Evolutionary conservation across 2,888 invertebrate genomes (phyloP).

Genomic region (Spodoptera littoralis): DNA sequence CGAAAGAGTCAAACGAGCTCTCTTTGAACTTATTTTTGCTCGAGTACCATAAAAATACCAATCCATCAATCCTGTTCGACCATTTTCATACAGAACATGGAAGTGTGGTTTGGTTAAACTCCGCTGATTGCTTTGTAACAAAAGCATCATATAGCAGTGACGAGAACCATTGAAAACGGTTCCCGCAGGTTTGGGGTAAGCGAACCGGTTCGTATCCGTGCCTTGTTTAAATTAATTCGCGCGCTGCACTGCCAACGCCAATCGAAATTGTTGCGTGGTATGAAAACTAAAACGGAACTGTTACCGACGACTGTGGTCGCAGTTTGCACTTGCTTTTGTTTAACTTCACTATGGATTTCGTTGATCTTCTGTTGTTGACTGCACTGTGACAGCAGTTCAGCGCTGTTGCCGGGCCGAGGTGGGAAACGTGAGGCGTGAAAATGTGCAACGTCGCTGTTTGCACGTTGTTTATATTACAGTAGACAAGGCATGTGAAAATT

Average conservation of each 20-base stretch:
- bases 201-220: not conserved
- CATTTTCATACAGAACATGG: no score
- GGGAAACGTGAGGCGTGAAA: constrained; percentile 32
- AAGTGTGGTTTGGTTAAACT: no score
- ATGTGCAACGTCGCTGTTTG: constrained; percentile 39
- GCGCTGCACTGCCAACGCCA: constrained; percentile 15
- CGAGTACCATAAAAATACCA: no score
- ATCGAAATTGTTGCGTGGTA: constrained; percentile 17
- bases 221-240: constrained; percentile 24
- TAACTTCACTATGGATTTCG: constrained; percentile 11
- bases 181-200: not conserved
- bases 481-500: not conserved
- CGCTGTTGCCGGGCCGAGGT: constrained; percentile 17
- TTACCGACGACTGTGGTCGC: constrained; percentile 5
- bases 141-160: no score
- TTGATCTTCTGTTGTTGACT: constrained; percentile 17
- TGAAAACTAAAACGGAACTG: constrained; percentile 20
- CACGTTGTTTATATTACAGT: constrained; percentile 26
- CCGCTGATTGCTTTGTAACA: no score
- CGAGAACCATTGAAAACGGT: no score
- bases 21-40: no score
- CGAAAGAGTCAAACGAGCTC: no score
- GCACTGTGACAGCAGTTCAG: constrained; percentile 9
- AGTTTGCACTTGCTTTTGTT: constrained; percentile 36
- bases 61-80: no score